phyloP scores from a whole-genome alignment of 2,888 invertebrate species.

The Mechanitis mazaeus region DNA sequence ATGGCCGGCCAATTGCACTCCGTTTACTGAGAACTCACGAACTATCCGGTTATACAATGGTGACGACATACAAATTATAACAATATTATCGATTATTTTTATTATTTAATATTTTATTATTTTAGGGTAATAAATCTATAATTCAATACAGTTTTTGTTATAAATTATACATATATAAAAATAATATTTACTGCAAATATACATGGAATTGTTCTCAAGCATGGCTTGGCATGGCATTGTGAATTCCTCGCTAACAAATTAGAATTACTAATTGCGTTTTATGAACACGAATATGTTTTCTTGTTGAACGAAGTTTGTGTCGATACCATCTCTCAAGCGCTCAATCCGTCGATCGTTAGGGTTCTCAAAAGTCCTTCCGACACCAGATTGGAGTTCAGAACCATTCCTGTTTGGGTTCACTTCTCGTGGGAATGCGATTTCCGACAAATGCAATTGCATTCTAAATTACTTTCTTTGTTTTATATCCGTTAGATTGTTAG shows the following conservation, averaged over 20 bases:
- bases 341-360: constrained; percentile 58
- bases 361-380: constrained; percentile 62
- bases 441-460: constrained; percentile 22
- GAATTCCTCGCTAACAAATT: too few species aligned
- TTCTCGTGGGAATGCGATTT: constrained; percentile 54
- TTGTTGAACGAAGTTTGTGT: constrained; percentile 16
- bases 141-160: too few species aligned
- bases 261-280: too few species aligned
- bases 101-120: too few species aligned
- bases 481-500: constrained; percentile 14
- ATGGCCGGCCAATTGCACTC: constrained; percentile 32
- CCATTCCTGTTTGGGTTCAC: constrained; percentile 39
- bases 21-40: constrained; percentile 30
- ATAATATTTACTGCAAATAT: too few species aligned
- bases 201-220: too few species aligned
- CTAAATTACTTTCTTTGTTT: constrained; percentile 16
- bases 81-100: neutral
- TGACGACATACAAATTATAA: neutral
- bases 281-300: too few species aligned
- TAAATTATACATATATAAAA: too few species aligned
- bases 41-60: constrained; percentile 36
- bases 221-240: too few species aligned
- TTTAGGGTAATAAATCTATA: too few species aligned
- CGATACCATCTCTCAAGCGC: constrained; percentile 39
- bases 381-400: constrained; percentile 46